phyloP scores from a whole-genome alignment of 2,797 vertebrate genomes.

The Hyperoplus lanceolatus region DNA sequence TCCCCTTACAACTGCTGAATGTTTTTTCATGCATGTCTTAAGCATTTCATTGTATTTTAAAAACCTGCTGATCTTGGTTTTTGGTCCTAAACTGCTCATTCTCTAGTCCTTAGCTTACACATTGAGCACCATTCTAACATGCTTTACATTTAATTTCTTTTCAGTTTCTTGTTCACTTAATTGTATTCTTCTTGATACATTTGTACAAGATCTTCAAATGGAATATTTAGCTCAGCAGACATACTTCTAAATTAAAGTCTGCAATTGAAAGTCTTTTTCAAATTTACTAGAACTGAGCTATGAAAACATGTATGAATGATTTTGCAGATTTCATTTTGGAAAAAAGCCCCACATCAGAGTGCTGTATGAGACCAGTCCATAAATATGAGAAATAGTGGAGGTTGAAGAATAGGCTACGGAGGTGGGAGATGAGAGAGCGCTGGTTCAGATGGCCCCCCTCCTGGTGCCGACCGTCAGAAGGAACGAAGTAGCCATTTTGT shows the following conservation, averaged over 20 bases:
- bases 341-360: conserved; percentile 61
- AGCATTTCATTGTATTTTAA: conserved; percentile 38
- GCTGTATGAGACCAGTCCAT: conserved; percentile 64
- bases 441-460: conserved; percentile 66
- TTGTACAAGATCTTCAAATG: conserved; percentile 13
- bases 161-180: conserved; percentile 39
- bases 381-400: conserved; percentile 77
- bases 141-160: not conserved
- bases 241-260: conserved; percentile 26
- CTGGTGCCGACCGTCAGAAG: conserved; percentile 70
- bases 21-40: conserved; percentile 56
- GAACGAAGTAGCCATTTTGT: conserved; percentile 85
- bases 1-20: conserved; percentile 54
- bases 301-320: conserved; percentile 36
- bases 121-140: conserved; percentile 9
- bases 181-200: conserved; percentile 43
- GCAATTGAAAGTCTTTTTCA: conserved; percentile 44
- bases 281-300: conserved; percentile 48
- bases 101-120: conserved; percentile 5
- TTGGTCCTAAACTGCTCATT: conserved; percentile 30
- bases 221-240: conserved; percentile 10
- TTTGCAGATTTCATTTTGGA: conserved; percentile 57
- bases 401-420: conserved; percentile 70
- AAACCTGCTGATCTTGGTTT: conserved; percentile 35
- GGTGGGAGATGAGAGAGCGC: conserved; percentile 75